phyloP scores from a whole-genome alignment of 2,888 invertebrate species.

The Deroplatys truncata region DNA sequence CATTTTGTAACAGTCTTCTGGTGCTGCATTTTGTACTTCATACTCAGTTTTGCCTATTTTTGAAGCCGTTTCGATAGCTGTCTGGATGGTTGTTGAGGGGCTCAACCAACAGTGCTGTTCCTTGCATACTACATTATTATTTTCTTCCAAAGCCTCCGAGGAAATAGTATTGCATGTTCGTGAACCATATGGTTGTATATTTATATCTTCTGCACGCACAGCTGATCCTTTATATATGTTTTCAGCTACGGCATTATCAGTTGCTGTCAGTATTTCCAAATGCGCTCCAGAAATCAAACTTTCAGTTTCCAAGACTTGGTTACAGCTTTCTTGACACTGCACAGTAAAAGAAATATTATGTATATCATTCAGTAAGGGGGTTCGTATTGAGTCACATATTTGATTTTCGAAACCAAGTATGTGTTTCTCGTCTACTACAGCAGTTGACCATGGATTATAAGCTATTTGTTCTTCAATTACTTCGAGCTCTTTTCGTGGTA shows the following conservation, averaged over 20 bases:
- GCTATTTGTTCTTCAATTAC: neutral
- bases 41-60: neutral
- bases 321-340: neutral
- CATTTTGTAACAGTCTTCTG: no score
- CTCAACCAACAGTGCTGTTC: no score
- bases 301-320: neutral
- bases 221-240: neutral
- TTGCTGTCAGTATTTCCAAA: neutral
- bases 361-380: neutral
- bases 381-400: neutral
- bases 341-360: neutral
- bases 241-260: neutral
- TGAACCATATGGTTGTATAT: neutral
- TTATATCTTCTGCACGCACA: neutral
- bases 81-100: neutral
- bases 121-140: neutral
- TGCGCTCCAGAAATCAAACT: neutral
- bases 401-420: neutral
- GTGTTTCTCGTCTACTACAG: neutral
- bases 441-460: neutral
- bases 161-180: accelerated
- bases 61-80: neutral
- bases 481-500: neutral
- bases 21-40: neutral
- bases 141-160: neutral